Evolutionary conservation across 2,888 invertebrate species (phyloP).

Genomic region (Amphipyra berbera): DNA sequence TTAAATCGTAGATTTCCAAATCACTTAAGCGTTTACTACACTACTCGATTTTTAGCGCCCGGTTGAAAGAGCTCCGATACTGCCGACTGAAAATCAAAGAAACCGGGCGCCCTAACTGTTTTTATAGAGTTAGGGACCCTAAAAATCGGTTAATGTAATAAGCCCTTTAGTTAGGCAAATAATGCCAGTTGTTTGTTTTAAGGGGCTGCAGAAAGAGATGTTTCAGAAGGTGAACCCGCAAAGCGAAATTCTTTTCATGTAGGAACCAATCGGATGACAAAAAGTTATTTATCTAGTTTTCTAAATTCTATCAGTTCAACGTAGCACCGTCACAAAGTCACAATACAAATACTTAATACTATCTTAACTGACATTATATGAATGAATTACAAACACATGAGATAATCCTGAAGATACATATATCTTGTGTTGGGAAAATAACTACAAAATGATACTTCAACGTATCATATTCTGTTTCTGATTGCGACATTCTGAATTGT

Average conservation of each 20-base stretch:
- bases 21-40: no score
- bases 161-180: no score
- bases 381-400: slow-evolving; percentile 4
- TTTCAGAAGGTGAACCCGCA: background rate
- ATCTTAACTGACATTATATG: slow-evolving; percentile 10
- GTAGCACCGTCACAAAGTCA: slow-evolving; percentile 19
- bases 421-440: background rate
- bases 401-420: background rate
- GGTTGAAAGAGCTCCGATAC: no score
- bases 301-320: slow-evolving; percentile 13
- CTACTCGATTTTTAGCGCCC: no score
- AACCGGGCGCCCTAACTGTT: no score
- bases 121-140: no score
- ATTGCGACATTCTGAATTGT: slow-evolving; percentile 9
- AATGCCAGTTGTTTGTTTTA: no score
- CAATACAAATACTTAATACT: slow-evolving; percentile 10
- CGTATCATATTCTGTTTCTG: slow-evolving; percentile 23
- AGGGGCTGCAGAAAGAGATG: no score
- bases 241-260: background rate
- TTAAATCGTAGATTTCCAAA: no score
- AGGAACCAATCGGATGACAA: slow-evolving; percentile 5
- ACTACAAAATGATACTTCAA: slow-evolving; percentile 24
- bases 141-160: no score
- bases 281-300: slow-evolving; percentile 4
- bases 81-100: no score